Evolutionary conservation across 2,113 vertebrate genomes (phyloP), one percentile per base, ranked within the genome.

Genomic region (Coracopsis vasa): DNA sequence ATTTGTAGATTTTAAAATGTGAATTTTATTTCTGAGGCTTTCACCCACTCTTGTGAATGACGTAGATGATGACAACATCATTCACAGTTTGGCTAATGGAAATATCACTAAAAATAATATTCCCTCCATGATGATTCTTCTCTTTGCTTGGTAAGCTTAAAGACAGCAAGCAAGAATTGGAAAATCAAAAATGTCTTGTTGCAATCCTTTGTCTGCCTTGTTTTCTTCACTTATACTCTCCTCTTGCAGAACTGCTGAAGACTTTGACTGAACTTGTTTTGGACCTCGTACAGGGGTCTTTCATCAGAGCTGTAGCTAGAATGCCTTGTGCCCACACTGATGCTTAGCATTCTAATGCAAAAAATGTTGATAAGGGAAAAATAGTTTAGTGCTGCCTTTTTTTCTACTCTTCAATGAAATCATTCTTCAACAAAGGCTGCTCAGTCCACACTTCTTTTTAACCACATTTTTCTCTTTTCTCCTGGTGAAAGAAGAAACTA

Each of bases 261-360:
- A 16, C 33, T 50, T 83, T 28, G 27, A 13, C 56, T 66, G 47
- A 39, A 23, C 5, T 27, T 27, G 16, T 5, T 45, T 45, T 56
- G 42, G 33, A 37, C 13, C 11, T 25, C 6, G 37, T 41, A 3
- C 29, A 16, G 44, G 10, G 33, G 15, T 37, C 37, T 51, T 44
- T 33, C 24, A 4, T 25, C 28, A 11, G 61, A 25, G 29, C 18
- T 35, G 15, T 7, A 24, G 41, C 17, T 62, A 33, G 5, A 2
- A 0, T 15, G 35, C 6, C 29, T 70, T 0, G 0, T 25, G 58
- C 35, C 10, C 58, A 37, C 58, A 27, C 11, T 62, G 15, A 23
- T 82, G 25, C 37, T 69, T 51, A 64, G 29, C 47, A 64, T 51
- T 64, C 17, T 58, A 51, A 33, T 13, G 16, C 27, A 56, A 61